Conservation (phyloP, 2,113 vertebrate genomes). For the Cathartes aura region DNA sequence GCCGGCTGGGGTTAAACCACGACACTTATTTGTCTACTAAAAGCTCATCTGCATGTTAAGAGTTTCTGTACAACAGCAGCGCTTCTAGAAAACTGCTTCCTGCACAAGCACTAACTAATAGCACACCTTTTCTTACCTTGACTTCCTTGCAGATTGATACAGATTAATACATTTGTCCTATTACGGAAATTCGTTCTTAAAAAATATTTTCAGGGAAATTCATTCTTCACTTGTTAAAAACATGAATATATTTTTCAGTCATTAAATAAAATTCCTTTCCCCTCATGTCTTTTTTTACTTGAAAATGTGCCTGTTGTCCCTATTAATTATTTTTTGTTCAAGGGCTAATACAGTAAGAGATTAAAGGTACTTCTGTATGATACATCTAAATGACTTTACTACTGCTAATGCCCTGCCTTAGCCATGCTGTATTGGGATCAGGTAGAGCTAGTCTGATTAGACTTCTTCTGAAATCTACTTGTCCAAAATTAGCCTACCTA, state of each 20-base stretch:
- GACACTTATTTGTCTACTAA: background rate
- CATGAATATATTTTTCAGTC: background rate
- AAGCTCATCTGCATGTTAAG: background rate
- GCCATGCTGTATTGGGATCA: background rate
- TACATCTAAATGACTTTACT: background rate
- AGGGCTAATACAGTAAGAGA: background rate
- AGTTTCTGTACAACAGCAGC: background rate
- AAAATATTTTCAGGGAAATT: background rate
- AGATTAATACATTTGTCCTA: background rate
- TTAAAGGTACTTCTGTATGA: background rate
- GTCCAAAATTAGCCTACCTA: background rate
- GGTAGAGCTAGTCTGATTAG: background rate
- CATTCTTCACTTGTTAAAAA: background rate
- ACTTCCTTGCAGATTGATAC: background rate
- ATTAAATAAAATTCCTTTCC: background rate
- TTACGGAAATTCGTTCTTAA: background rate
- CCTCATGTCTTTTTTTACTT: background rate
- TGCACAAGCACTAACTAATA: background rate
- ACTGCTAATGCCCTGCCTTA: background rate
- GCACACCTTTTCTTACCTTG: background rate
- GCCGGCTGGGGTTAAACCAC: too few species aligned
- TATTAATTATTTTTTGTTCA: background rate
- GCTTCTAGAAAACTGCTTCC: background rate
- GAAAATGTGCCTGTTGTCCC: background rate
- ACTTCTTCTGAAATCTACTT: background rate